phyloP scores from a whole-genome alignment of 2,888 invertebrate genomes.

The Gonocerus acuteangulatus region DNA sequence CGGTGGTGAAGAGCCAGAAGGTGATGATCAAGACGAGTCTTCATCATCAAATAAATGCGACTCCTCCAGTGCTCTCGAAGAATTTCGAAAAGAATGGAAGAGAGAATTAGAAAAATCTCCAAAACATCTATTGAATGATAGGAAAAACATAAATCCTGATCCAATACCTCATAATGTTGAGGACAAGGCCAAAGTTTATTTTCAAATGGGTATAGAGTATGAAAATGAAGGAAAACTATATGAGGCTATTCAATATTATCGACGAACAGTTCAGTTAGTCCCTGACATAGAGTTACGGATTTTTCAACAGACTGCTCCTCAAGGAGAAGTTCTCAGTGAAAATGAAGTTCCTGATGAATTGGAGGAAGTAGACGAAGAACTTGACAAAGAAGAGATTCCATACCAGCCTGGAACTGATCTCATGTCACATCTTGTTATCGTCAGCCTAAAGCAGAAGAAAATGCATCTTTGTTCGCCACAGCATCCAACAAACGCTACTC shows the following conservation, averaged over 20 bases:
- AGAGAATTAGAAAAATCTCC: conserved; percentile 57
- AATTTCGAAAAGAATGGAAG: conserved; percentile 71
- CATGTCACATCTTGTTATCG: conserved; percentile 52
- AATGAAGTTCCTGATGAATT: conserved; percentile 32
- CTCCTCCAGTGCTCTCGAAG: conserved; percentile 38
- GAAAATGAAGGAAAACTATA: conserved; percentile 75
- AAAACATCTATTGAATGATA: conserved; percentile 13
- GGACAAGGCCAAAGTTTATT: conserved; percentile 55
- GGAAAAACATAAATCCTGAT: conserved; percentile 35
- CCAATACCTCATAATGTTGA: conserved; percentile 28
- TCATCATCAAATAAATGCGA: conserved; percentile 38
- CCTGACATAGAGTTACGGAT: conserved; percentile 83
- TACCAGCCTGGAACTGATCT: conserved; percentile 45
- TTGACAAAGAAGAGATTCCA: conserved; percentile 37
- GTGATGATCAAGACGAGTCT: conserved; percentile 51
- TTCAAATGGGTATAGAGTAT: conserved; percentile 69
- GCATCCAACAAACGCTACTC: conserved; percentile 45
- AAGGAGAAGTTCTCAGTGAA: conserved; percentile 3
- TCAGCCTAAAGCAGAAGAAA: conserved; percentile 50
- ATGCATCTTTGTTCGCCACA: conserved; percentile 24
- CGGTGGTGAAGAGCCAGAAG: conserved; percentile 44
- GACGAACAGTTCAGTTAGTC: conserved; percentile 79
- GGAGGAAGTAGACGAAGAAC: conserved; percentile 39
- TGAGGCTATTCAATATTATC: conserved; percentile 82
- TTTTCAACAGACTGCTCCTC: conserved; percentile 48